Evolutionary conservation across 2,797 vertebrate species (phyloP), one percentile per base, ranked within the genome.

Genomic region (Mormyrops attenuatus): DNA sequence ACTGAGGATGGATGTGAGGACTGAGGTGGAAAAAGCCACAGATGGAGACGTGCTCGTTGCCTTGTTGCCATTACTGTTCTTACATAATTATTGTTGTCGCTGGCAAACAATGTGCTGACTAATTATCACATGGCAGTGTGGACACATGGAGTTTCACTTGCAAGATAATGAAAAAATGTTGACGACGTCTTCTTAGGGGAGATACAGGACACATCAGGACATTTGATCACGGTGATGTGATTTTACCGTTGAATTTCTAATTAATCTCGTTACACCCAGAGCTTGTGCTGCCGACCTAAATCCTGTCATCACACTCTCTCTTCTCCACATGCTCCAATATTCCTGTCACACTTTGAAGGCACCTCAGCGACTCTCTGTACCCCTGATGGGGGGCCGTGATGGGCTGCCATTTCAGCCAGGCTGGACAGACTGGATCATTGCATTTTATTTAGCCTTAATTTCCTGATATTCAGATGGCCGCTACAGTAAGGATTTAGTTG

Each of bases 71-170:
- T 94, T 82, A 89, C 55, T 17, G 77, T 44, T n/a, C 90, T 95
- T 95, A 91, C 91, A 92, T 92, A 95, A 95, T 90, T 90, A 87
- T 34, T 88, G 15, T 82, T 26, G 50, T 44, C 17, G n/a, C 77
- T 84, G 20, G 52, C 17, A 57, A 63, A 85, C 88, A 85, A 86
- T 17, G 53, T 7, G 26, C 15, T 38, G 22, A 69, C 89, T 34
- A 85, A 52, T 66, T 82, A 63, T 89, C 47, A 30, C 55, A 52
- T 2, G 41, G 57, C 55, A 69, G n/a, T n/a, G n/a, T n/a, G n/a
- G n/a, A n/a, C n/a, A n/a, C n/a, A n/a, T n/a, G n/a, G 49, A 85
- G 22, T 63, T 34, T 86, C 34, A 17, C 1, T 52, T 15, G 17
- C 57, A 69, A 85, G 38, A 47, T 44, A 66, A 49, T 53, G 15